Evolutionary conservation across 2,113 vertebrate species (phyloP).

Genomic region (Callionymus lyra): DNA sequence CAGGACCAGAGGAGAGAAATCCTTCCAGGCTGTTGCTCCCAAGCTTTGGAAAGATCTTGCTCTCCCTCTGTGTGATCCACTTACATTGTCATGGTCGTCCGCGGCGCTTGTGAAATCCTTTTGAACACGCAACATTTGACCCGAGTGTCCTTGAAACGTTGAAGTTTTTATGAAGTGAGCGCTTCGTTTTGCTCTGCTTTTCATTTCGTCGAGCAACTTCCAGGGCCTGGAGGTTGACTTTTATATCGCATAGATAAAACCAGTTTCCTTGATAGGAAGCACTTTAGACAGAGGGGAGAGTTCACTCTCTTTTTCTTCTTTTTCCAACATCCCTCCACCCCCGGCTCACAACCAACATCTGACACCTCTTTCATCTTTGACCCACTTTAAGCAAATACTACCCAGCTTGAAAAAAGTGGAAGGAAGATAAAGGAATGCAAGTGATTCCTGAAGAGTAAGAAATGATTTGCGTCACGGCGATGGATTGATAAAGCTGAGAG

Average conservation of each 20-base stretch:
- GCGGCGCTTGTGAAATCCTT: too few species aligned
- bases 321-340: constrained; percentile 17
- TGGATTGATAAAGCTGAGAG: constrained; percentile 20
- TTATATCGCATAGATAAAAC: constrained; percentile 7
- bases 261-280: not conserved
- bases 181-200: too few species aligned
- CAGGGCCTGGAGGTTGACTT: too few species aligned
- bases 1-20: too few species aligned
- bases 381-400: constrained; percentile 41
- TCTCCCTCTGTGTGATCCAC: too few species aligned
- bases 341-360: constrained; percentile 27
- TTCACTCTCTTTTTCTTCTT: constrained; percentile 6
- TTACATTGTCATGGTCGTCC: too few species aligned
- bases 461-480: not conserved
- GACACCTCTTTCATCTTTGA: constrained; percentile 43
- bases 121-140: too few species aligned
- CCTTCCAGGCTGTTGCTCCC: too few species aligned
- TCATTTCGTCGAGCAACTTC: too few species aligned
- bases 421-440: constrained; percentile 8
- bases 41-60: too few species aligned
- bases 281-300: constrained; percentile 7
- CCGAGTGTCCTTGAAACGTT: too few species aligned
- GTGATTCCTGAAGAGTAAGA: constrained; percentile 1
- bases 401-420: constrained; percentile 17
- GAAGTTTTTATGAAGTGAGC: too few species aligned